A percentile compares a stretch with the other conserved stretches of the same genome.
Evolutionary conservation across 1,140 invertebrate species (phyloP).

Genomic region (Lepidotrigona ventralis): DNA sequence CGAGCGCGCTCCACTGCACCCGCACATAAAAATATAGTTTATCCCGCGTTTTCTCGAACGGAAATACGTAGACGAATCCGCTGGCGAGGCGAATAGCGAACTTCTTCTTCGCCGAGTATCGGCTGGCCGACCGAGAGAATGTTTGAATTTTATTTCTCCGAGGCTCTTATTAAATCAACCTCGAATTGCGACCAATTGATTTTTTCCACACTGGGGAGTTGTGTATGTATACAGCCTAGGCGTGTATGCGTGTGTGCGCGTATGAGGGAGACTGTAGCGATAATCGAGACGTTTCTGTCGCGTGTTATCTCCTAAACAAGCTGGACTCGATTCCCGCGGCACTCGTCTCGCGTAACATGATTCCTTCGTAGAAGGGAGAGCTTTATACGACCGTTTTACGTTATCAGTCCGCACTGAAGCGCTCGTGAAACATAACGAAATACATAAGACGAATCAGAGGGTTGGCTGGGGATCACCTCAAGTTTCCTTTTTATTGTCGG

Average conservation of each 20-base stretch:
- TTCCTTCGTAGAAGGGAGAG: not conserved
- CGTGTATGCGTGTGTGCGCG: not conserved
- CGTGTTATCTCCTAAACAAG: conserved; percentile 12
- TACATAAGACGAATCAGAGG: conserved; percentile 35
- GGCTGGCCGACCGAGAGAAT: conserved; percentile 3
- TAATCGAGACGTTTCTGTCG: conserved; percentile 48
- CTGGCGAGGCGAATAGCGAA: conserved; percentile 25
- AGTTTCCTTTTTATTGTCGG: not conserved
- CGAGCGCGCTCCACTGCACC: conserved; percentile 53
- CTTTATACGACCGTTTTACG: conserved; percentile 52
- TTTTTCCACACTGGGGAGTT: conserved; percentile 31
- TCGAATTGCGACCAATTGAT: conserved; percentile 49
- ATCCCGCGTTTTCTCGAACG: conserved; percentile 46
- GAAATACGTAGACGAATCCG: conserved; percentile 14
- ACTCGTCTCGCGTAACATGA: not conserved
- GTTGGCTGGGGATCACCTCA: conserved; percentile 6
- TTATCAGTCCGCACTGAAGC: conserved; percentile 53
- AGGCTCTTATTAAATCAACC: conserved; percentile 57
- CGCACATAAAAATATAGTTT: conserved; percentile 53
- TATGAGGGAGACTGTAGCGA: not conserved
- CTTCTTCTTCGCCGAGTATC: conserved; percentile 32
- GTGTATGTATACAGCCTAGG: not conserved
- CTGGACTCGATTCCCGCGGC: not conserved
- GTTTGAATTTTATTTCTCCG: conserved; percentile 62
- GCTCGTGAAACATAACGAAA: conserved; percentile 55